phyloP scores from a whole-genome alignment of 2,888 invertebrate species.

The Hydraecia micacea region DNA sequence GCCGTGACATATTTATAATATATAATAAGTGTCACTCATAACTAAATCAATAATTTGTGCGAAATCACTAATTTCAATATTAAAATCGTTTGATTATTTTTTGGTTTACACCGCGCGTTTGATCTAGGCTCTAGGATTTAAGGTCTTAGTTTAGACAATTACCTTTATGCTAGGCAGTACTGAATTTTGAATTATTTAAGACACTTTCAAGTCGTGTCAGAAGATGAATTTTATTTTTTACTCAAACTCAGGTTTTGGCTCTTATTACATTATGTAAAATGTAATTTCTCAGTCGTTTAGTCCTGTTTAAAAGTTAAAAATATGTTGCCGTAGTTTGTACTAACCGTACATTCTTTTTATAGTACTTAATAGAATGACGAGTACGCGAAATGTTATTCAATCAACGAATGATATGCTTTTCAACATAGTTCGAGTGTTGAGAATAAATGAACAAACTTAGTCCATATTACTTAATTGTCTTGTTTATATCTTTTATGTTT shows the following conservation, averaged over 20 bases:
- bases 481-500: conserved; percentile 19
- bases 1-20: no score
- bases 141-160: no score
- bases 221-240: neutral
- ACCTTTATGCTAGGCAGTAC: no score
- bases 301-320: neutral
- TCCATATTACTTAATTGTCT: no score
- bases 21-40: no score
- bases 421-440: conserved; percentile 13
- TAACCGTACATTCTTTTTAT: no score
- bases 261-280: neutral
- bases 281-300: neutral
- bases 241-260: neutral
- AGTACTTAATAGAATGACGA: neutral
- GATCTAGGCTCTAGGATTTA: no score
- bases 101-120: no score
- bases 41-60: no score
- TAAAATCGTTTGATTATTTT: no score
- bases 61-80: no score
- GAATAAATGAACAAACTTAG: conserved; percentile 19
- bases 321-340: neutral
- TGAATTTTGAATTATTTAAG: neutral
- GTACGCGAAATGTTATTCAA: conserved; percentile 17
- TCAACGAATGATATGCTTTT: conserved; percentile 16
- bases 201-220: neutral